Percentiles rank a stretch among this genome's conserved stretches.
These are phyloP conservation scores for Danio aesculapii DNA, from an alignment of 2,797 vertebrate species.

Conservation along the genomic window DNA sequence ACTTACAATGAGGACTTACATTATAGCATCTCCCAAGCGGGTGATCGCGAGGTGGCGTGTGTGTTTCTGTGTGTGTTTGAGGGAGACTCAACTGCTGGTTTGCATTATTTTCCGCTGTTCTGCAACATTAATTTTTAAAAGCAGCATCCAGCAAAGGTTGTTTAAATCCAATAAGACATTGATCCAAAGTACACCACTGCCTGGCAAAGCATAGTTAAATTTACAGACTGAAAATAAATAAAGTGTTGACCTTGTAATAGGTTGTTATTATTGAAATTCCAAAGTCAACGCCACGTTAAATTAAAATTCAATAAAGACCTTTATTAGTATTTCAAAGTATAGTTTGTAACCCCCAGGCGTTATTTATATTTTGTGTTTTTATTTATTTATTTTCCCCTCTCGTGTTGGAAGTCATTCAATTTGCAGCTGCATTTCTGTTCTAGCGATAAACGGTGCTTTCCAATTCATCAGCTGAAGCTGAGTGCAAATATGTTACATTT, in stretches of 20 bases:
- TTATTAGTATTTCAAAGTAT: conserved; percentile 26
- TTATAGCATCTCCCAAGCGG: conserved; percentile 14
- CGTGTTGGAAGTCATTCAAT: conserved; percentile 1
- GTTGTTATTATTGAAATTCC: conserved; percentile 46
- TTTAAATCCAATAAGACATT: conserved; percentile 61
- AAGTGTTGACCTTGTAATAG: conserved; percentile 41
- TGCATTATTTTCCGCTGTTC: conserved; percentile 49
- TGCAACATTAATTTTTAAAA: conserved; percentile 59
- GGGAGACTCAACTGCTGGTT: conserved; percentile 21
- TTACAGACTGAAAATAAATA: conserved; percentile 43
- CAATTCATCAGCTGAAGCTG: background rate
- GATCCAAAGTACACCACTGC: conserved; percentile 44
- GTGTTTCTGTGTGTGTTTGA: conserved; percentile 23
- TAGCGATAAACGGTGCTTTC: background rate
- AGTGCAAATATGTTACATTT: too few relatives aligned
- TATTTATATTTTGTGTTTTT: background rate
- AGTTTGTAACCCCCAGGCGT: conserved; percentile 28
- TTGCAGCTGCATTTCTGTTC: background rate
- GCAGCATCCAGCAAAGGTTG: conserved; percentile 52
- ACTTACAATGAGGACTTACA: conserved; percentile 24
- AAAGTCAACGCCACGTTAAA: conserved; percentile 28
- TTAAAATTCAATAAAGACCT: conserved; percentile 40
- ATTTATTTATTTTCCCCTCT: background rate
- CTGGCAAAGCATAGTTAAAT: conserved; percentile 45
- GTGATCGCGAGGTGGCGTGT: conserved; percentile 21